These are phyloP conservation scores for Nymphicus hollandicus DNA, from an alignment of 2,113 vertebrate genomes.

Conservation along the genomic window DNA sequence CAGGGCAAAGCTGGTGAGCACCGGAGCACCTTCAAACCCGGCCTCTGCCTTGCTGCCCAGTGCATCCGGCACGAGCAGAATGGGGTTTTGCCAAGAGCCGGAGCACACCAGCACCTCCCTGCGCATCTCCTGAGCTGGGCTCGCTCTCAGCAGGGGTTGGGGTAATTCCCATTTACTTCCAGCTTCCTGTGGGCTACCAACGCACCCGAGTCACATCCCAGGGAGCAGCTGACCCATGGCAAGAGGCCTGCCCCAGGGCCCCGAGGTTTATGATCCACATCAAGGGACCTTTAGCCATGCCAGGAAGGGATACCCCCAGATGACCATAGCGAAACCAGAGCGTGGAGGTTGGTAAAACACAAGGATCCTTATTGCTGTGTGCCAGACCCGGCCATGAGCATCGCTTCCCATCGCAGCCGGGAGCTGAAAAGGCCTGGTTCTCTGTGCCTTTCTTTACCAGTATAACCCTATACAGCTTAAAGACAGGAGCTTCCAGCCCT, in stretches of 20 bases:
- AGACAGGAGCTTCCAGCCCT: background rate
- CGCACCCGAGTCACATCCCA: accelerated
- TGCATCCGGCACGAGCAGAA: accelerated
- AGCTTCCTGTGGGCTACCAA: background rate
- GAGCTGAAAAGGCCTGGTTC: background rate
- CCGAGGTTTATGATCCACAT: background rate
- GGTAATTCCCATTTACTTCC: background rate
- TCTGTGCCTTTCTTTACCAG: background rate
- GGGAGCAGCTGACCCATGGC: background rate
- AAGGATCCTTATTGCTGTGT: background rate
- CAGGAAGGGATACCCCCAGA: background rate
- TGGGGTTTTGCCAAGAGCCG: accelerated
- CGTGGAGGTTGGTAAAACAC: background rate
- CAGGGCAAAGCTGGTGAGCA: accelerated
- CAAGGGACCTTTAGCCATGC: background rate
- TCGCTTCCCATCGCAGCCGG: background rate
- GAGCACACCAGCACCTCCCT: background rate
- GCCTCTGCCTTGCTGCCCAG: accelerated
- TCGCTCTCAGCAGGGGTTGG: background rate
- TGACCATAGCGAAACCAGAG: background rate
- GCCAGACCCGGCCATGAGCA: background rate
- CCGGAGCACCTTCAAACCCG: background rate
- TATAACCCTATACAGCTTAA: too few species aligned
- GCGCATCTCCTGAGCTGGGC: background rate
- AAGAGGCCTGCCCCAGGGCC: background rate